Conservation (phyloP, 2,797 vertebrate genomes). For the Tolypeutes matacus region DNA sequence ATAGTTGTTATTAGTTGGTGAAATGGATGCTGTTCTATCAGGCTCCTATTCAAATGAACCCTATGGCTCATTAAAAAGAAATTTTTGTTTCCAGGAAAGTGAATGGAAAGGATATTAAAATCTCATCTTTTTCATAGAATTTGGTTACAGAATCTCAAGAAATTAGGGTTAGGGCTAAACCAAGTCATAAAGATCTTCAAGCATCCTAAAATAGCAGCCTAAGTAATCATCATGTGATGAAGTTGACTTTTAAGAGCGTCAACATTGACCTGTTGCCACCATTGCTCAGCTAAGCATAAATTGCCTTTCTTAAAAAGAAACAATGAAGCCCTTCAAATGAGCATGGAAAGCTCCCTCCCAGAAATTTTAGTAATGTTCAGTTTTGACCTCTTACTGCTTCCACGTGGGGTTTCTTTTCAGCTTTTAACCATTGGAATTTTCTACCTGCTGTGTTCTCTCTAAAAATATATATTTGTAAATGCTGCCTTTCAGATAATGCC, state of each 20-base stretch:
- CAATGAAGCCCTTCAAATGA: neutral
- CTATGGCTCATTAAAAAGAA: slow-evolving; percentile 52
- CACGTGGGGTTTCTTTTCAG: slow-evolving; percentile 24
- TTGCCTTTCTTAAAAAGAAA: slow-evolving; percentile 32
- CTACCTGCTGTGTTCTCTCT: slow-evolving; percentile 59
- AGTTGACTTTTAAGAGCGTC: neutral
- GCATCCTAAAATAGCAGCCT: slow-evolving; percentile 37
- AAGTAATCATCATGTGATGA: neutral
- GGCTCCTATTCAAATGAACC: neutral
- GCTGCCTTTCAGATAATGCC: slow-evolving; percentile 71
- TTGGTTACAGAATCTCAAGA: slow-evolving; percentile 36
- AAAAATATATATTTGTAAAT: slow-evolving; percentile 19
- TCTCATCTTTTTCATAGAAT: slow-evolving; percentile 22
- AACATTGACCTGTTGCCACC: slow-evolving; percentile 7
- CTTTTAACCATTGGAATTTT: neutral
- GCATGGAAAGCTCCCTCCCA: slow-evolving; percentile 47
- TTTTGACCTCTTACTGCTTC: slow-evolving; percentile 66
- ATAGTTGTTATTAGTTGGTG: neutral
- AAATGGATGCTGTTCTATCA: neutral
- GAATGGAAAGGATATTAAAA: neutral
- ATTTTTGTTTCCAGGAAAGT: slow-evolving; percentile 11
- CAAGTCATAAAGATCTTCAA: neutral
- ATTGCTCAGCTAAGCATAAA: slow-evolving; percentile 51
- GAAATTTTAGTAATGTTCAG: slow-evolving; percentile 56
- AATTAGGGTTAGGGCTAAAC: slow-evolving; percentile 16